phyloP scores from a whole-genome alignment of 1,140 invertebrate genomes.

The Drosophila busckii region DNA sequence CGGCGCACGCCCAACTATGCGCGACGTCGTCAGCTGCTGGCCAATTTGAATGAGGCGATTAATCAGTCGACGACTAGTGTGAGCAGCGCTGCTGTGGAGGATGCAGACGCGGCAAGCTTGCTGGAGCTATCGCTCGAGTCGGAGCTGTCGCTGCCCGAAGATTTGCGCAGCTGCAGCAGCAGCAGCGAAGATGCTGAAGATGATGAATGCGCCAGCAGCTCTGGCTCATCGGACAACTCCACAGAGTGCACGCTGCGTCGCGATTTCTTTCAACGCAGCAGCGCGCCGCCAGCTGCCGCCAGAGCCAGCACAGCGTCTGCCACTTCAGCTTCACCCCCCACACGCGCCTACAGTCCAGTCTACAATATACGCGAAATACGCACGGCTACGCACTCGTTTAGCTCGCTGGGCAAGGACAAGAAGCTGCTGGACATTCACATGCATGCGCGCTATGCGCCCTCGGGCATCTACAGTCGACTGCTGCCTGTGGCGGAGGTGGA shows the following conservation, averaged over 20 bases:
- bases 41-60: slow-evolving; percentile 63
- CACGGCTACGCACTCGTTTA: slow-evolving; percentile 71
- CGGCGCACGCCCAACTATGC: slow-evolving; percentile 87
- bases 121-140: slow-evolving; percentile 67
- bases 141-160: slow-evolving; percentile 61
- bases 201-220: slow-evolving; percentile 61
- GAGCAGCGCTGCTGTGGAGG: slow-evolving; percentile 12
- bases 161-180: slow-evolving; percentile 62
- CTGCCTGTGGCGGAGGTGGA: slow-evolving; percentile 51
- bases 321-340: slow-evolving; percentile 11
- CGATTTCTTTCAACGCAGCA: slow-evolving; percentile 33
- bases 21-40: slow-evolving; percentile 64
- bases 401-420: slow-evolving; percentile 75
- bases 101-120: slow-evolving; percentile 51
- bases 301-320: neutral
- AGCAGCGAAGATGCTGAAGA: slow-evolving; percentile 64
- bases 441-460: slow-evolving; percentile 53
- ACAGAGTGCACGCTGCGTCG: slow-evolving; percentile 59
- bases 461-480: slow-evolving; percentile 36
- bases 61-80: slow-evolving; percentile 15
- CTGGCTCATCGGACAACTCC: slow-evolving; percentile 66
- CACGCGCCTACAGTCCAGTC: slow-evolving; percentile 64
- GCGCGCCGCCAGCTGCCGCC: slow-evolving; percentile 1
- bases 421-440: slow-evolving; percentile 74
- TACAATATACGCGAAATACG: slow-evolving; percentile 78